These are phyloP conservation scores for Atherix ibis DNA, from an alignment of 2,888 invertebrate species.

Conservation along the genomic window DNA sequence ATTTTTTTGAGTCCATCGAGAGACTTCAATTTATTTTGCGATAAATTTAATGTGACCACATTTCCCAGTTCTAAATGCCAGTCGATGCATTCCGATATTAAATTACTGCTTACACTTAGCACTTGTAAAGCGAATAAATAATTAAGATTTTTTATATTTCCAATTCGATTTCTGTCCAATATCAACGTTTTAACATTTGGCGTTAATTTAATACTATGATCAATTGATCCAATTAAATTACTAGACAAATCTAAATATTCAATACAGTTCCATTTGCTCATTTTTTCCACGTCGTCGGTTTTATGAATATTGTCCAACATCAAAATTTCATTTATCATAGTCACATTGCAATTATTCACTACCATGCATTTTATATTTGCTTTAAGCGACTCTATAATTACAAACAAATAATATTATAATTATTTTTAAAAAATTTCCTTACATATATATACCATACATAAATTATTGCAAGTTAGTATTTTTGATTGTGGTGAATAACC, in stretches of 20 bases:
- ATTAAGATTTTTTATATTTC: slow-evolving; percentile 58
- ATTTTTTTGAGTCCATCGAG: slow-evolving; percentile 62
- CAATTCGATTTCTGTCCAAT: slow-evolving; percentile 64
- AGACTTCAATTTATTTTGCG: slow-evolving; percentile 64
- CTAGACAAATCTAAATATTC: slow-evolving; percentile 58
- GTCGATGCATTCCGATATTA: slow-evolving; percentile 51
- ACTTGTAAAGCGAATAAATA: slow-evolving; percentile 58
- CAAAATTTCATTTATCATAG: slow-evolving; percentile 54
- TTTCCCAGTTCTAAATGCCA: slow-evolving; percentile 80
- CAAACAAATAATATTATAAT: not conserved
- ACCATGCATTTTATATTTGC: slow-evolving; percentile 34
- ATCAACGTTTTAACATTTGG: slow-evolving; percentile 55
- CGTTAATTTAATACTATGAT: slow-evolving; percentile 62
- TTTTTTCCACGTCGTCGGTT: slow-evolving; percentile 28
- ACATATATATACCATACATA: not conserved
- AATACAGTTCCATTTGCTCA: slow-evolving; percentile 44
- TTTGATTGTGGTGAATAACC: no score
- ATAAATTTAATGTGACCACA: slow-evolving; percentile 66
- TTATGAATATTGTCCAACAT: slow-evolving; percentile 76
- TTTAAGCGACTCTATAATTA: slow-evolving; percentile 18
- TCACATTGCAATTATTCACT: slow-evolving; percentile 28
- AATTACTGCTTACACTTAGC: slow-evolving; percentile 67
- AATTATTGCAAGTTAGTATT: not conserved
- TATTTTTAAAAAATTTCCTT: slow-evolving; percentile 1
- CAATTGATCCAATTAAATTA: slow-evolving; percentile 61